These are phyloP conservation scores for Botrylloides violaceus DNA, from an alignment of 23 tunicate species.

Conservation along the genomic window DNA sequence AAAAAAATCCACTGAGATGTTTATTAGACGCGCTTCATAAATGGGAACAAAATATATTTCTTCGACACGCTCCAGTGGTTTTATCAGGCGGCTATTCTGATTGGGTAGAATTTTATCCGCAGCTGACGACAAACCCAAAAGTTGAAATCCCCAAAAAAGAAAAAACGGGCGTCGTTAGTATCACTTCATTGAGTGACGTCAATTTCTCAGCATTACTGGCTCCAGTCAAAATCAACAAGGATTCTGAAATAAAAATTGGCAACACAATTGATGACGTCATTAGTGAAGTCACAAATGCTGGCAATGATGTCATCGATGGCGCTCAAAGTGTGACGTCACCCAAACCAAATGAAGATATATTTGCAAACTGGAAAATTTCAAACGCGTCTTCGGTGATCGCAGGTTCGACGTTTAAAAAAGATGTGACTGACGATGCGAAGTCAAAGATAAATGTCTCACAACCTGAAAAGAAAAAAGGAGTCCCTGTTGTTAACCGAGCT, in stretches of 20 bases:
- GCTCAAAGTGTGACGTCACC: background rate
- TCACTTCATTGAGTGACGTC: constrained; percentile 52
- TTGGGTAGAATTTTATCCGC: constrained; percentile 73
- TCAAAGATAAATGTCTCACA: background rate
- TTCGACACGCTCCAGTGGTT: constrained; percentile 50
- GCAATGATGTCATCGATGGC: background rate
- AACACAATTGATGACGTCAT: too few relatives aligned
- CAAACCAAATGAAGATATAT: background rate
- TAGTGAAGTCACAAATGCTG: too few relatives aligned
- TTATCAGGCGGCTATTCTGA: constrained; percentile 80
- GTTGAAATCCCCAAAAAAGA: constrained; percentile 39
- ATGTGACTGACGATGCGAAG: background rate
- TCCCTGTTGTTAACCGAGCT: background rate
- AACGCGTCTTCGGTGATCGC: background rate
- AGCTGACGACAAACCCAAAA: constrained; percentile 63
- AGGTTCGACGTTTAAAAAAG: background rate
- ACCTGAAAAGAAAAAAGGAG: background rate
- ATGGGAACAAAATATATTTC: constrained; percentile 66
- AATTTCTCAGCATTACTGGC: background rate
- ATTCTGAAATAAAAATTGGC: background rate
- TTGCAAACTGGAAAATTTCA: background rate
- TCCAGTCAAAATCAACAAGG: background rate
- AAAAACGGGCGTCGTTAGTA: constrained; percentile 26
- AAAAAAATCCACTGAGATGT: constrained; percentile 58
- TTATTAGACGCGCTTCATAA: constrained; percentile 62